Conservation (phyloP, 2,888 invertebrate genomes). For the Tiliacea aurago region DNA sequence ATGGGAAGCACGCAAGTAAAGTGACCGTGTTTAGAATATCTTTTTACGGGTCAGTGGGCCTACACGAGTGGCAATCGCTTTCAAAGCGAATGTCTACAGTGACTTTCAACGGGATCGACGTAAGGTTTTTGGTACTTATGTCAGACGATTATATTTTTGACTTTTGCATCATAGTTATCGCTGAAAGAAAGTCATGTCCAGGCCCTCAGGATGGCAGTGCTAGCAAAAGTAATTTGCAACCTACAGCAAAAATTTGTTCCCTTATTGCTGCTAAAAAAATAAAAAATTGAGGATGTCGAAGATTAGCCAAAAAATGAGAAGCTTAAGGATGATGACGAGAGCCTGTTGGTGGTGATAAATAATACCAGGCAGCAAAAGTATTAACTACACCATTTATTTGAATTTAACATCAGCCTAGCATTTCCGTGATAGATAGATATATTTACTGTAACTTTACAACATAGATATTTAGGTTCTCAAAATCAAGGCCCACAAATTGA, state of each 20-base stretch:
- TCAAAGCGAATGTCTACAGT: no score
- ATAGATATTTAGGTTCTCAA: no score
- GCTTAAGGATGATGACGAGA: background rate
- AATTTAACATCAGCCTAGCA: no score
- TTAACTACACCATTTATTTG: no score
- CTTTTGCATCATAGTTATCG: no score
- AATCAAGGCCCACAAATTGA: conserved; percentile 4
- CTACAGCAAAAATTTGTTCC: background rate
- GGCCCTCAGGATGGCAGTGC: background rate
- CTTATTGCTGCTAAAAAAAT: background rate
- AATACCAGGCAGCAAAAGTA: background rate
- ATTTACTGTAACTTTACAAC: no score
- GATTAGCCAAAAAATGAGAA: background rate
- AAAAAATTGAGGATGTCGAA: no score
- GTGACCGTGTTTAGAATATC: background rate
- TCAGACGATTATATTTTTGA: background rate
- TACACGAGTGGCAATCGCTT: no score
- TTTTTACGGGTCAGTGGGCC: background rate
- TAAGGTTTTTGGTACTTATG: background rate
- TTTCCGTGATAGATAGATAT: no score
- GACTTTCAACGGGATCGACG: background rate
- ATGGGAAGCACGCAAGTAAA: background rate
- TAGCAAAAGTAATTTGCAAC: background rate
- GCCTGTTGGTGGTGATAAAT: background rate
- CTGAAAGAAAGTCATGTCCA: background rate